Conservation (phyloP, 2,113 vertebrate genomes). For the Protobothrops flavoviridis region DNA sequence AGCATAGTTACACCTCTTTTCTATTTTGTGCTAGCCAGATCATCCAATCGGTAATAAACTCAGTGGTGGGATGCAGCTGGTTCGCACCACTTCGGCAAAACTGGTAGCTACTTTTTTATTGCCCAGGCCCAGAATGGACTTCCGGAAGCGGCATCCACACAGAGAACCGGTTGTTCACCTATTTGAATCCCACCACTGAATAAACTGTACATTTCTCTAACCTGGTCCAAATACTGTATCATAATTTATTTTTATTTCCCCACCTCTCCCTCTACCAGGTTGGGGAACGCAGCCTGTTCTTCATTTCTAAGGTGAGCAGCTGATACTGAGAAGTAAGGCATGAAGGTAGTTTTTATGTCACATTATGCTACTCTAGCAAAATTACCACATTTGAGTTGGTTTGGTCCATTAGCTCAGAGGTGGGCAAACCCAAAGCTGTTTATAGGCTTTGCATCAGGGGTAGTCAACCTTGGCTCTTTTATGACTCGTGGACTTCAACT, state of each 20-base stretch:
- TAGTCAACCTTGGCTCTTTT: too few relatives aligned
- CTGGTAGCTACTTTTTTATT: too few relatives aligned
- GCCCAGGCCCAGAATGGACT: too few relatives aligned
- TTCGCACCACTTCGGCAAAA: too few relatives aligned
- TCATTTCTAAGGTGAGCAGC: slow-evolving; percentile 70
- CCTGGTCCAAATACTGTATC: background rate
- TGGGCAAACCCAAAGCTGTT: background rate
- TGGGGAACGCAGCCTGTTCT: slow-evolving; percentile 68
- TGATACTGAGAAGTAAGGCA: too few relatives aligned
- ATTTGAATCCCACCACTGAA: too few relatives aligned
- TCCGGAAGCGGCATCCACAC: too few relatives aligned
- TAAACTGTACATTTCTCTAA: background rate
- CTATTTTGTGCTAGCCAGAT: background rate
- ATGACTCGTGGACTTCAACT: too few relatives aligned
- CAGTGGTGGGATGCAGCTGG: too few relatives aligned
- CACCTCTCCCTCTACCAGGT: slow-evolving; percentile 60
- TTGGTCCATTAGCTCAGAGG: background rate
- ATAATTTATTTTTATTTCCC: accelerated
- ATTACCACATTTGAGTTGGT: background rate
- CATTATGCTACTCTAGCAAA: background rate
- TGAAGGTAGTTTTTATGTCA: background rate
- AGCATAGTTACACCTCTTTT: background rate
- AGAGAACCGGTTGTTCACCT: too few relatives aligned
- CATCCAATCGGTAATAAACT: background rate
- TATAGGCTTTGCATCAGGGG: background rate